Evolutionary conservation across 2,888 invertebrate species (phyloP).

Genomic region (Drosophila niveifrons): DNA sequence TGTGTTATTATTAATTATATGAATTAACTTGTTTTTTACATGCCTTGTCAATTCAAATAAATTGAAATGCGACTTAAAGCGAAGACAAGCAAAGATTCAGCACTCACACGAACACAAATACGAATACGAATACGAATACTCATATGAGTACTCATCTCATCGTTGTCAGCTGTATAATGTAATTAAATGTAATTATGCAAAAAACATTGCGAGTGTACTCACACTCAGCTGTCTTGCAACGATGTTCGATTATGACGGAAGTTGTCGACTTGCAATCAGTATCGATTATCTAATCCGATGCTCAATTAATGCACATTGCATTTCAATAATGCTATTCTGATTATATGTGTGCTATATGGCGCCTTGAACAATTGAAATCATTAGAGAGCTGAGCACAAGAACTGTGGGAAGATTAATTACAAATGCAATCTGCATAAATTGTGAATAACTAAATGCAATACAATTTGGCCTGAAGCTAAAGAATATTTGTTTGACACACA

Average conservation of each 20-base stretch:
- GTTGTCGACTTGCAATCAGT: constrained; percentile 64
- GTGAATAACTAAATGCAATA: not conserved
- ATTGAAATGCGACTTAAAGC: constrained; percentile 53
- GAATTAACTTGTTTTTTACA: constrained; percentile 66
- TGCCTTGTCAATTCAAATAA: constrained; percentile 36
- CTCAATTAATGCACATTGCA: constrained; percentile 39
- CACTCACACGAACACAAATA: not conserved
- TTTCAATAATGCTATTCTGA: constrained; percentile 12
- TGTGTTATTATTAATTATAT: constrained; percentile 72
- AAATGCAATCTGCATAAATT: constrained; percentile 7
- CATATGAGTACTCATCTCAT: not conserved
- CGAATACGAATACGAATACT: not conserved
- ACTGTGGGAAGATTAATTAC: constrained; percentile 9
- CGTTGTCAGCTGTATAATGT: constrained; percentile 42
- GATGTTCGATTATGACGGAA: constrained; percentile 68
- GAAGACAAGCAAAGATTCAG: constrained; percentile 40
- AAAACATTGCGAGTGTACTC: constrained; percentile 24
- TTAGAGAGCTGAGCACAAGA: constrained; percentile 2
- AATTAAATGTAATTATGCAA: constrained; percentile 77
- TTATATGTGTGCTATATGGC: constrained; percentile 2
- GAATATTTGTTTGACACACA: no score
- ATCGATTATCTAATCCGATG: constrained; percentile 66
- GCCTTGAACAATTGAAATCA: not conserved
- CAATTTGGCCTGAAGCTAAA: constrained; percentile 3
- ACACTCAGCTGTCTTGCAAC: constrained; percentile 20